Base-by-base conservation (phyloP, 2,797 vertebrate genomes). In the Arctocebus calabarensis region DNA sequence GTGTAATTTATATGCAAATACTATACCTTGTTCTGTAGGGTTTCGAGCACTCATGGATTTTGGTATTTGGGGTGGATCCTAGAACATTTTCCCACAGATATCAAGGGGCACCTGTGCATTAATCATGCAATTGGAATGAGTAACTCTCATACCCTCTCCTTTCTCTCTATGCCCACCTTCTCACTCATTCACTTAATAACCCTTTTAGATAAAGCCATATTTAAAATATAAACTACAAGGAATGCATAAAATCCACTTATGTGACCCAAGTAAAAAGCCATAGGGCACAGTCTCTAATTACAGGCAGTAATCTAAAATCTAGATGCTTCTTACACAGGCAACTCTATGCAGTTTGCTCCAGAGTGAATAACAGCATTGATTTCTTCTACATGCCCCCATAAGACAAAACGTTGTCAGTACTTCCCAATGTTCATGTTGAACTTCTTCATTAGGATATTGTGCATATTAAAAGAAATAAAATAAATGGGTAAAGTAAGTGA, bases 401-500 rank as follows among this genome's bases (percentile, higher is more conserved):
- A 79, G 6, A 70, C 11, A 45, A 19, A 45, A 40, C 23, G 66
- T 70, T 45, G 66, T 13, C 61, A 84, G 17, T 5, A 40, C 40
- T 9, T 75, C 81, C 12, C 5, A 73, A 5, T 5, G 8, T 64
- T 94, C 37, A 34, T 86, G 16, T 62, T 57, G 8, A n/a, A 77
- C 52, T 73, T 90, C 32, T 12, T 84, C 12, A 12, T 34, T 40
- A 20, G 32, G 55, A 70, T 87, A 75, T 19, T 45, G 0, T 70
- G 29, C 71, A 55, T 90, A 66, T 34, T 34, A 48, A 87, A 73
- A 95, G 8, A 91, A 85, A 88, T 66, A 55, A 79, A 66, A 92
- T 12, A 93, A 88, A 82, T 66, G 78, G 48, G 52, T 66, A 84
- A 91, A 94, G 25, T 48, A 88, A 11, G 7, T 81, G 14, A 86